A percentile compares a stretch with the other conserved stretches of the same genome.
Conservation (phyloP, 2,797 vertebrate genomes). For the Mormyrus proboscirostris region DNA sequence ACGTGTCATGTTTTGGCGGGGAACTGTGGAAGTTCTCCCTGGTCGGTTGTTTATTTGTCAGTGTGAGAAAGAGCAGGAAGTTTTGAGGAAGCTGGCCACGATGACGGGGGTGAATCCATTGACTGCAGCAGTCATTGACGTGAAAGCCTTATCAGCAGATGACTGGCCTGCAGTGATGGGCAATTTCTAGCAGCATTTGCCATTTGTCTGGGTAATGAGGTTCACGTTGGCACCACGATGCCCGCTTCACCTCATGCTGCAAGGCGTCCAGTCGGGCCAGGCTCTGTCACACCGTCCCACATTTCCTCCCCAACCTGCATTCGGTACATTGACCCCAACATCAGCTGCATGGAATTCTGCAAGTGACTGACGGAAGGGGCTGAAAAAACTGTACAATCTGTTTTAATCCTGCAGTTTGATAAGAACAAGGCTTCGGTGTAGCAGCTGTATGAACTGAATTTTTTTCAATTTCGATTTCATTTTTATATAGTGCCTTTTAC, state of each 20-base stretch:
- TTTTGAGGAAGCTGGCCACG: background rate
- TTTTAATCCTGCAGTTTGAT: background rate
- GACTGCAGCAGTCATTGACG: background rate
- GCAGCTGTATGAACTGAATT: background rate
- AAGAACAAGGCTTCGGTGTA: background rate
- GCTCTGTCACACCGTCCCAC: background rate
- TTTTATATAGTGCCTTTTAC: background rate
- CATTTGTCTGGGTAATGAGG: background rate
- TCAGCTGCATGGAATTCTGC: background rate
- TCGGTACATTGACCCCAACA: background rate
- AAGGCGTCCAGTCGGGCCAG: background rate
- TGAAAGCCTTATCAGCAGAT: background rate
- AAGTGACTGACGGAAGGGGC: background rate
- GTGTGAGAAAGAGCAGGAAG: background rate
- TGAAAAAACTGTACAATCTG: background rate
- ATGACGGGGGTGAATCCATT: background rate
- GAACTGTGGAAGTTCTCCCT: background rate
- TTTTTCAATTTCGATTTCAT: background rate
- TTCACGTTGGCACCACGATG: background rate
- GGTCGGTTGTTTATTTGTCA: background rate
- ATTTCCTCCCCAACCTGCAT: background rate
- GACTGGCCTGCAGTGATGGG: background rate
- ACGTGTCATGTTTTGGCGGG: background rate
- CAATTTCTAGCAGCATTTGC: background rate
- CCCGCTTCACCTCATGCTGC: background rate